A percentile compares a stretch with the other conserved stretches of the same genome.
Evolutionary conservation across 2,113 vertebrate genomes (phyloP).

Genomic region (Syrmaticus mikado): DNA sequence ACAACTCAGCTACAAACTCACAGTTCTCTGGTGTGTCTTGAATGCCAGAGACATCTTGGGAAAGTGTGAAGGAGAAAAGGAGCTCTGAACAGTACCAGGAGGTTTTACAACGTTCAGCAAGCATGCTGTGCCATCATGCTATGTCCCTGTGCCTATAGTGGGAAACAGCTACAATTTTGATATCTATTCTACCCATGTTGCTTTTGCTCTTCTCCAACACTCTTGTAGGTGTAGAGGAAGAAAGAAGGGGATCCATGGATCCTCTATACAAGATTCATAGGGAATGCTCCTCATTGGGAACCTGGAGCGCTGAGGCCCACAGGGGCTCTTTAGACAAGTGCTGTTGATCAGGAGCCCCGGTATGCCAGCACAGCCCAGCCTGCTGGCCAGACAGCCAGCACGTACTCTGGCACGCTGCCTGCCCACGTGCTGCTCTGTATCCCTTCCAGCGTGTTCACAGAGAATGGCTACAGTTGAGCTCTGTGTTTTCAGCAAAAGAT

Average conservation of each 20-base stretch:
- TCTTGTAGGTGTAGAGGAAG: neutral
- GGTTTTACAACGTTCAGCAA: neutral
- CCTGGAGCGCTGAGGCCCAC: neutral
- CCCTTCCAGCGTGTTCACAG: neutral
- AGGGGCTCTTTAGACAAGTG: neutral
- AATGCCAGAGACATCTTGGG: neutral
- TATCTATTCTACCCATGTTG: neutral
- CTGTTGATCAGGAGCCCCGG: neutral
- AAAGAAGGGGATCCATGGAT: neutral
- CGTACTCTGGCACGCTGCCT: neutral
- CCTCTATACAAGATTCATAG: neutral
- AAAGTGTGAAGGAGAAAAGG: neutral
- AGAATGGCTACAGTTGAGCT: neutral
- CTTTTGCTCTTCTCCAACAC: neutral
- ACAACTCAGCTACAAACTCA: neutral
- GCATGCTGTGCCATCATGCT: neutral
- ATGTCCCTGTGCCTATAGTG: neutral
- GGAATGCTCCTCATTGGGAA: neutral
- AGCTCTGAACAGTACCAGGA: neutral
- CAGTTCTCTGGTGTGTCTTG: neutral
- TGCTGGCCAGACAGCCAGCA: neutral
- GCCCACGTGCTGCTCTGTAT: neutral
- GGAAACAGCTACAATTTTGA: neutral
- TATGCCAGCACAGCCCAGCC: rapidly evolving
- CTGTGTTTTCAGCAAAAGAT: neutral